phyloP scores from a whole-genome alignment of 2,888 invertebrate species.

The Argyra leucocephala region DNA sequence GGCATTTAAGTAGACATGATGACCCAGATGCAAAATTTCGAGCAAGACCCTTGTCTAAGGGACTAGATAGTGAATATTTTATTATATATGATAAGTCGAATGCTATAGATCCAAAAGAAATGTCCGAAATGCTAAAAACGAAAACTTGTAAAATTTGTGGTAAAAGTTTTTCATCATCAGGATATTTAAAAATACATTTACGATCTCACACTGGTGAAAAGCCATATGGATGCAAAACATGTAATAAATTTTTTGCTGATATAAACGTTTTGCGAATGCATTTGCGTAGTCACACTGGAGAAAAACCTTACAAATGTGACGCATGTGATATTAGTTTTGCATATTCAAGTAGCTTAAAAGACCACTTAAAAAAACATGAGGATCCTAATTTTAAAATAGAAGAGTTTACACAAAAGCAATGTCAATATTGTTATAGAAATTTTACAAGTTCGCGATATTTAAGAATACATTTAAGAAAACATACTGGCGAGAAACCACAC shows the following conservation, averaged over 20 bases:
- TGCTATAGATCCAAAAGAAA: background rate
- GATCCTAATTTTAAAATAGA: background rate
- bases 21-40: background rate
- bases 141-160: background rate
- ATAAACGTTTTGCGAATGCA: background rate
- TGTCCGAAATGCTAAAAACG: background rate
- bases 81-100: background rate
- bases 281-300: background rate
- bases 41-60: background rate
- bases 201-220: background rate
- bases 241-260: background rate
- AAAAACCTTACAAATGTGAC: background rate
- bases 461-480: background rate
- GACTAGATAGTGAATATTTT: background rate
- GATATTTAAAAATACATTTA: background rate
- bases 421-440: background rate
- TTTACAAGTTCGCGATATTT: background rate
- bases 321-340: background rate
- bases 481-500: background rate
- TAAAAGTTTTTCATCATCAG: background rate
- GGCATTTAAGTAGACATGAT: background rate
- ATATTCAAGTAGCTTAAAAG: background rate
- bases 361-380: background rate
- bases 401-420: background rate
- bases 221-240: background rate